Evolutionary conservation across 2,888 invertebrate species (phyloP).

Genomic region (Podabrus alpinus): DNA sequence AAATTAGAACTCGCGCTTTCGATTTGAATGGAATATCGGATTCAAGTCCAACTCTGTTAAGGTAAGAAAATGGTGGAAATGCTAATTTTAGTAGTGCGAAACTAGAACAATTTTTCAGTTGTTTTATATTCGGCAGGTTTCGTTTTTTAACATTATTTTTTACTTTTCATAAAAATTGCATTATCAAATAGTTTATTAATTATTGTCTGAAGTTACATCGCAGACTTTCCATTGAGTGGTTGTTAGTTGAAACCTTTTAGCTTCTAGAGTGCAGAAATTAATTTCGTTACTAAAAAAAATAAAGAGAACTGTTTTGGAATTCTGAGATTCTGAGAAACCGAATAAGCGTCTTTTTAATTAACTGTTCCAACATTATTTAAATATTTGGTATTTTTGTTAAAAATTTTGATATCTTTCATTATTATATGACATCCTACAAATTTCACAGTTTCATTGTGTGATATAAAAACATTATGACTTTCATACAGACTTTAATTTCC

Average conservation of each 20-base stretch:
- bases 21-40: conserved; percentile 22
- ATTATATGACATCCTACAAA: background rate
- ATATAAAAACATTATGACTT: background rate
- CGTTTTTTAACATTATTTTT: no score
- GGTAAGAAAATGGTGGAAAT: background rate
- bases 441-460: background rate
- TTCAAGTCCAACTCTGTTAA: background rate
- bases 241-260: no score
- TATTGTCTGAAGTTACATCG: no score
- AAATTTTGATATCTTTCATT: background rate
- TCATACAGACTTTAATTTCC: background rate
- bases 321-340: no score
- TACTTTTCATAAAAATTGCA: no score
- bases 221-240: no score
- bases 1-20: conserved; percentile 32
- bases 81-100: background rate
- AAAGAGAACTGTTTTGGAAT: no score
- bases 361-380: background rate
- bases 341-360: background rate
- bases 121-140: no score
- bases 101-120: no score
- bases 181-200: no score
- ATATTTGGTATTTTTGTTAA: background rate
- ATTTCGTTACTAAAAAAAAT: no score
- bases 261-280: no score